Evolutionary conservation across 2,888 invertebrate species (phyloP).

Genomic region (Morinoia aosen): DNA sequence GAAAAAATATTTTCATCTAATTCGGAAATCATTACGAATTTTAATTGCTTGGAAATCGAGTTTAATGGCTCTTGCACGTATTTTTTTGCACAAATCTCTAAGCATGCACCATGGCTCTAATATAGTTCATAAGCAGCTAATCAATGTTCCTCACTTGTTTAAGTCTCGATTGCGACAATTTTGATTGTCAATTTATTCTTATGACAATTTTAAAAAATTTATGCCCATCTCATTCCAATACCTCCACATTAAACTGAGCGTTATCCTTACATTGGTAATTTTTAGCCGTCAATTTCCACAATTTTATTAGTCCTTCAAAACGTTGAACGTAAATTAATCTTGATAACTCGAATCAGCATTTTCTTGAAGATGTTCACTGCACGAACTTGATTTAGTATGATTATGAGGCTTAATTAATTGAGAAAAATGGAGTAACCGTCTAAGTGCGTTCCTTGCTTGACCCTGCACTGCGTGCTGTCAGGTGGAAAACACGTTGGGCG

Average conservation of each 20-base stretch:
- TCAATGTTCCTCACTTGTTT: neutral
- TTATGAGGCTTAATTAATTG: neutral
- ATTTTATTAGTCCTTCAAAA: neutral
- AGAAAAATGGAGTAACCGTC: neutral
- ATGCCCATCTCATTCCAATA: neutral
- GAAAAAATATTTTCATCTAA: neutral
- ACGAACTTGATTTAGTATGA: neutral
- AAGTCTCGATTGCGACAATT: neutral
- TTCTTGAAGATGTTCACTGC: neutral
- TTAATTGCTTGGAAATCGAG: neutral
- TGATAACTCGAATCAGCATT: neutral
- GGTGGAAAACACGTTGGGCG: slow-evolving; percentile 89
- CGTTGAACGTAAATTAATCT: neutral
- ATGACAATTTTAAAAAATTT: neutral
- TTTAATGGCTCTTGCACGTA: neutral
- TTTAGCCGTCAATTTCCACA: neutral
- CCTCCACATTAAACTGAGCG: neutral
- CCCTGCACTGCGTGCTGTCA: neutral
- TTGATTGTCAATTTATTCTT: too few species aligned
- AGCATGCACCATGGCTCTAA: neutral
- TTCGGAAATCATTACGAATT: neutral
- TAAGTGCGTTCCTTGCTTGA: neutral
- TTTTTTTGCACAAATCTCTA: neutral
- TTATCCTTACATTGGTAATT: neutral
- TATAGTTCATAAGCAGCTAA: neutral